Base-by-base conservation (phyloP, 2,888 invertebrate genomes). In the Phytoseiulus persimilis region DNA sequence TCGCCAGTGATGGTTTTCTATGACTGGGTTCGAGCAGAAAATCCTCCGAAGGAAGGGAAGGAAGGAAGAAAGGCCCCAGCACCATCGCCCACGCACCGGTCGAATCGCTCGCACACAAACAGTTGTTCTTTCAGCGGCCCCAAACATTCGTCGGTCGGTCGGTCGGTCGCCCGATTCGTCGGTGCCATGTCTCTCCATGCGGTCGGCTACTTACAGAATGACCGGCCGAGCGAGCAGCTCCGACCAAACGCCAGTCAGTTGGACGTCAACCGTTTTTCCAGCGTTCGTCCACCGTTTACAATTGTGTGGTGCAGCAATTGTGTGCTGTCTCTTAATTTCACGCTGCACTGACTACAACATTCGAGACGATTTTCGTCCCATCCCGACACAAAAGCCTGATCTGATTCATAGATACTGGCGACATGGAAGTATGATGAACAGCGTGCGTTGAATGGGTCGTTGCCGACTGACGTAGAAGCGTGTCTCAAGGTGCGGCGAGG, bases 241-340 rank as follows among this genome's bases (percentile, higher is more conserved):
- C 65, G 18, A 65, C 65, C 65, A 23, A 11, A 6, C 5, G 65
- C 18, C 65, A 65, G 65, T 65, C 65, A 65, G 65, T 65, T 28
- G 65, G 65, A 65, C 65, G 65, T 65, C 65, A 65, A 65, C 65
- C 65, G 65, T 65, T 65, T 65, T 65, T 65, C 65, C 65, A 65
- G 65, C 65, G 65, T 65, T 65, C 65, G 65, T 65, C 65, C 65
- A 65, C 65, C 65, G 65, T 65, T 65, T 65, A 65, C 65, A 65
- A 65, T 65, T 65, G 65, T 65, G 65, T 65, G 65, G 14, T 18
- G 65, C 9, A 3, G 18, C 28, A 39, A 39, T 39, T 39, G 39
- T 65, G 65, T 65, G 65, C 23, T 65, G 65, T 65, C 65, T 65
- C 65, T 65, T 65, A 65, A 65, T 65, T 65, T 65, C 65, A 65